These are phyloP conservation scores for Urophycis tenuis DNA, from an alignment of 2,797 vertebrate genomes.

Conservation along the genomic window DNA sequence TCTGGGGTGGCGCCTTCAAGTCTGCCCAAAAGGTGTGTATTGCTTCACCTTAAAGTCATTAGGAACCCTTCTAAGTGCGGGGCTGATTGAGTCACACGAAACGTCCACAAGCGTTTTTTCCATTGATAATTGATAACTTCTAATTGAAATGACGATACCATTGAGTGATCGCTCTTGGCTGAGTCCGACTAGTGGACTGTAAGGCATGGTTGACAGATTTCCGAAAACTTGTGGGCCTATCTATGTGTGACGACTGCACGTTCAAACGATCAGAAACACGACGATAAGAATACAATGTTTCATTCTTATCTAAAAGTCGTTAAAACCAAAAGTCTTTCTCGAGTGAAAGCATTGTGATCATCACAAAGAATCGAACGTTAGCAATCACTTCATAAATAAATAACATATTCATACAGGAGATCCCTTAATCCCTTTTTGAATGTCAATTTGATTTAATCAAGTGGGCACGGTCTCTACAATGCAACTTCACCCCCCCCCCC, in stretches of 20 bases:
- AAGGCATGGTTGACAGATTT: not conserved
- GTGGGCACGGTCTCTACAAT: not conserved
- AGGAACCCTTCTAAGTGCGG: slow-evolving; percentile 39
- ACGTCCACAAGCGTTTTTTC: slow-evolving; percentile 14
- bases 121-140: slow-evolving; percentile 10
- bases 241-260: not conserved
- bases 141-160: slow-evolving; percentile 4
- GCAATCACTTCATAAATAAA: not conserved
- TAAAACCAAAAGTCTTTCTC: not conserved
- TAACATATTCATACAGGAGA: not conserved
- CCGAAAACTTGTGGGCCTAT: not conserved
- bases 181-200: not conserved
- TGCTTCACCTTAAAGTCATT: slow-evolving; percentile 54
- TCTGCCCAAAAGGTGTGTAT: slow-evolving; percentile 59
- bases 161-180: not conserved
- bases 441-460: not conserved
- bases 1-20: slow-evolving; percentile 56
- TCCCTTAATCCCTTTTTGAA: not conserved
- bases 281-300: not conserved
- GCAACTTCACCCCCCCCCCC: not conserved
- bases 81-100: slow-evolving; percentile 40
- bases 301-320: not conserved
- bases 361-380: not conserved
- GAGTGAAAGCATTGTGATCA: not conserved
- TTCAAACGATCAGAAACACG: slow-evolving; percentile 4